These are phyloP conservation scores for Hecatera dysodea DNA, from an alignment of 2,888 invertebrate genomes.

Conservation along the genomic window DNA sequence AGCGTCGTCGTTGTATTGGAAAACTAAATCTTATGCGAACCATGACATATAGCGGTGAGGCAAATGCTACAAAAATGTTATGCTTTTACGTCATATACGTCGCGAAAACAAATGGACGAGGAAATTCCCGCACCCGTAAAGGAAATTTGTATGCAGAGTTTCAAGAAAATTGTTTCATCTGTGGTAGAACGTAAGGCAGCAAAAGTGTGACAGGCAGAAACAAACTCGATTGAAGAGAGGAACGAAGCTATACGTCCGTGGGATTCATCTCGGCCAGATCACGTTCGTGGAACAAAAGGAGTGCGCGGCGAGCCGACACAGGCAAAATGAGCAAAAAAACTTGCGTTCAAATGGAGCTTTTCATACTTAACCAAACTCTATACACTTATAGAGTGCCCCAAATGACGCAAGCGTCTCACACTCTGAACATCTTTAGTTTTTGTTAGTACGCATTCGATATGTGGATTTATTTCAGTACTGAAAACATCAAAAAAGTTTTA, in stretches of 20 bases:
- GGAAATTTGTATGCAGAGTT: conserved; percentile 67
- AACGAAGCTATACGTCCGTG: conserved; percentile 84
- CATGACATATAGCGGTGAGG: conserved; percentile 79
- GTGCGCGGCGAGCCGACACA: conserved; percentile 80
- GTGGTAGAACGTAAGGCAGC: conserved; percentile 78
- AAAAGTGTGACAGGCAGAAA: conserved; percentile 81
- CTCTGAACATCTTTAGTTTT: conserved; percentile 56
- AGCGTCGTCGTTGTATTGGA: conserved; percentile 80
- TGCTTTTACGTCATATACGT: conserved; percentile 81
- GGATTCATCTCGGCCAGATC: conserved; percentile 88
- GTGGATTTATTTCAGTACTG: conserved; percentile 23
- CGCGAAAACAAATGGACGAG: conserved; percentile 80
- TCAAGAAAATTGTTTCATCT: conserved; percentile 78
- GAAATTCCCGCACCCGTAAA: conserved; percentile 72
- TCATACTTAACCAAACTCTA: conserved; percentile 86
- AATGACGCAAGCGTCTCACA: conserved; percentile 69
- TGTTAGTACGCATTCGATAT: conserved; percentile 11
- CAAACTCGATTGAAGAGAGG: conserved; percentile 84
- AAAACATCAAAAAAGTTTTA: conserved; percentile 66
- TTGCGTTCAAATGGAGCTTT: conserved; percentile 85
- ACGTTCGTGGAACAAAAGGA: conserved; percentile 89
- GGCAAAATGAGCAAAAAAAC: conserved; percentile 84
- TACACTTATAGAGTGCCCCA: conserved; percentile 76
- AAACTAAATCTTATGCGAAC: conserved; percentile 78
- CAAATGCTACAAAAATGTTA: conserved; percentile 81